Percentiles rank a stretch among this genome's conserved stretches.
These are phyloP conservation scores for Meloidogyne chitwoodi DNA, from an alignment of 1,140 invertebrate species.

Conservation along the genomic window DNA sequence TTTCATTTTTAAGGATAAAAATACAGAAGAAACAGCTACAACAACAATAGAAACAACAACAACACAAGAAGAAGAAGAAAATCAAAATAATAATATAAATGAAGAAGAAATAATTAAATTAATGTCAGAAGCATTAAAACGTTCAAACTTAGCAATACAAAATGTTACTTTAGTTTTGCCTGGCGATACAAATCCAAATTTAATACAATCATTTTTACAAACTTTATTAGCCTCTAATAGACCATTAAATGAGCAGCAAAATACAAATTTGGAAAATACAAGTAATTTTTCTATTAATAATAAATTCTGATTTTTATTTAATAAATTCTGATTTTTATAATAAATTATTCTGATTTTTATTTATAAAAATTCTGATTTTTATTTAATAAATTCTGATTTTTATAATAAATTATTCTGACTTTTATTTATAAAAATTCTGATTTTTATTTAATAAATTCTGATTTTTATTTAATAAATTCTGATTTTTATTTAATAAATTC, in stretches of 20 bases:
- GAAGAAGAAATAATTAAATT: neutral
- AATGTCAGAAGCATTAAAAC: constrained; percentile 7
- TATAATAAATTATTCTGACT: too few species aligned
- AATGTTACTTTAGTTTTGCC: constrained; percentile 28
- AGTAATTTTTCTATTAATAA: neutral
- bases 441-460: too few species aligned
- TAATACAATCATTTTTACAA: neutral
- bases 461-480: too few species aligned
- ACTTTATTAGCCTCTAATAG: neutral
- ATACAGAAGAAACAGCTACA: neutral
- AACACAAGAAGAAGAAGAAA: neutral
- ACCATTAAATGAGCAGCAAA: neutral
- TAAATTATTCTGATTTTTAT: too few species aligned
- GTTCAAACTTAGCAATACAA: constrained; percentile 17
- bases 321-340: too few species aligned
- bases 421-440: too few species aligned
- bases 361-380: too few species aligned
- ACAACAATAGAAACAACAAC: neutral
- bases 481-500: too few species aligned
- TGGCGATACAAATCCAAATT: neutral
- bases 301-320: neutral
- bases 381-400: too few species aligned
- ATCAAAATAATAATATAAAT: neutral
- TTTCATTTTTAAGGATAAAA: too few species aligned
- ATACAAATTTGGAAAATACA: neutral